A percentile compares a stretch with the other conserved stretches of the same genome.
These are phyloP conservation scores for Palaemon carinicauda DNA, from an alignment of 1,140 invertebrate genomes.

Conservation along the genomic window DNA sequence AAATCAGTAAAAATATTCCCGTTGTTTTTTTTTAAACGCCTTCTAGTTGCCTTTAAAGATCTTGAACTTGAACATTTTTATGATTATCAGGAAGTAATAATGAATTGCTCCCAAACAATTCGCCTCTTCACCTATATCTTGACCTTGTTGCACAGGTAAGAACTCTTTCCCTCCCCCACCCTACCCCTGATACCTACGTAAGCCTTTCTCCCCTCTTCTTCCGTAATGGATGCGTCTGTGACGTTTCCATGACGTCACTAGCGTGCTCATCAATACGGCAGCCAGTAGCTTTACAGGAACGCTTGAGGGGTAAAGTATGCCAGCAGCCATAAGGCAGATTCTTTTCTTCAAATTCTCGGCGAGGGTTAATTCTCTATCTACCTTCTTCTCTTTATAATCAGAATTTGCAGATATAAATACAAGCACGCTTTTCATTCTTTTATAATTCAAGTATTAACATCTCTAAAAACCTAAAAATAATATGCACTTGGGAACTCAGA, in stretches of 20 bases:
- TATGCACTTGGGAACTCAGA: background rate
- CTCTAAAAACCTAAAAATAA: background rate
- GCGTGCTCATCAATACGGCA: conserved; percentile 32
- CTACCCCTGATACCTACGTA: background rate
- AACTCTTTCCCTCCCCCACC: background rate
- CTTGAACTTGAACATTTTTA: background rate
- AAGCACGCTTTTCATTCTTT: no score
- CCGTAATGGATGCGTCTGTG: conserved; percentile 12
- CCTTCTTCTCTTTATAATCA: background rate
- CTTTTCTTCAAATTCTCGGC: background rate
- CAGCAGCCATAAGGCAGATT: background rate
- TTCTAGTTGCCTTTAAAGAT: background rate
- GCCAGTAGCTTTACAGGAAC: conserved; percentile 4
- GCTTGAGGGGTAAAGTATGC: background rate
- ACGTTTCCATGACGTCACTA: conserved; percentile 28
- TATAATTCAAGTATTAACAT: background rate
- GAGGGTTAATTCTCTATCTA: background rate
- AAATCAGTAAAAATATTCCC: no score
- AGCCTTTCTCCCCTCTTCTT: background rate
- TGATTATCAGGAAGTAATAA: background rate
- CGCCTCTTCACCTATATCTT: conserved; percentile 8
- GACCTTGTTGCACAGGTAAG: conserved; percentile 38
- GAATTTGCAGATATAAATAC: background rate
- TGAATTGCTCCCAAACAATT: background rate
- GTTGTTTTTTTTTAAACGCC: no score